phyloP scores from a whole-genome alignment of 2,888 invertebrate genomes.

The Hyles lineata region DNA sequence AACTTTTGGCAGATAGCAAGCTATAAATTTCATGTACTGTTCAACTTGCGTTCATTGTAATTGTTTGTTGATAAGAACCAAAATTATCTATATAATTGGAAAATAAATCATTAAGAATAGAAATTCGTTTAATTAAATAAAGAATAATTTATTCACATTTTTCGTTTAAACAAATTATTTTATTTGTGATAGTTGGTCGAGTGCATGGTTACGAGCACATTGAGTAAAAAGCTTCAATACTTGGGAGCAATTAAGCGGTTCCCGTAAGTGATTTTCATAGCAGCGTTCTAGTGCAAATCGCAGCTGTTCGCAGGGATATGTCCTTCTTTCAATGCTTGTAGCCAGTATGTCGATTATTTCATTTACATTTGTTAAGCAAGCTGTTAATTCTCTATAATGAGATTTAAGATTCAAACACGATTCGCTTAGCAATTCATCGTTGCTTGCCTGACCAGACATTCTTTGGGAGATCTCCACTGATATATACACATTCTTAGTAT shows the following conservation, averaged over 20 bases:
- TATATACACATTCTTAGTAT: slow-evolving; percentile 33
- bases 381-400: slow-evolving; percentile 42
- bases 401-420: slow-evolving; percentile 38
- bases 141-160: background rate
- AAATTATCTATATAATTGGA: slow-evolving; percentile 9
- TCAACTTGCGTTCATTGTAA: background rate
- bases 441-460: slow-evolving; percentile 33
- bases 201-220: slow-evolving; percentile 45
- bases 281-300: slow-evolving; percentile 43
- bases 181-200: background rate
- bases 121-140: background rate
- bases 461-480: slow-evolving; percentile 39
- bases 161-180: background rate
- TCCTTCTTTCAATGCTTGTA: background rate
- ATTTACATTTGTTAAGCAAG: slow-evolving; percentile 36
- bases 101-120: slow-evolving; percentile 12
- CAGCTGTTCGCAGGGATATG: slow-evolving; percentile 39
- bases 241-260: slow-evolving; percentile 46
- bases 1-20: slow-evolving; percentile 72
- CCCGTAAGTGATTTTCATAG: slow-evolving; percentile 36
- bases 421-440: slow-evolving; percentile 37
- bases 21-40: slow-evolving; percentile 46
- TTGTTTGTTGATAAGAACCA: slow-evolving; percentile 8
- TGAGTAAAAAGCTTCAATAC: slow-evolving; percentile 43
- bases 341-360: slow-evolving; percentile 33